These are phyloP conservation scores for Centroberyx gerrardi DNA, from an alignment of 2,797 vertebrate species.

Conservation along the genomic window DNA sequence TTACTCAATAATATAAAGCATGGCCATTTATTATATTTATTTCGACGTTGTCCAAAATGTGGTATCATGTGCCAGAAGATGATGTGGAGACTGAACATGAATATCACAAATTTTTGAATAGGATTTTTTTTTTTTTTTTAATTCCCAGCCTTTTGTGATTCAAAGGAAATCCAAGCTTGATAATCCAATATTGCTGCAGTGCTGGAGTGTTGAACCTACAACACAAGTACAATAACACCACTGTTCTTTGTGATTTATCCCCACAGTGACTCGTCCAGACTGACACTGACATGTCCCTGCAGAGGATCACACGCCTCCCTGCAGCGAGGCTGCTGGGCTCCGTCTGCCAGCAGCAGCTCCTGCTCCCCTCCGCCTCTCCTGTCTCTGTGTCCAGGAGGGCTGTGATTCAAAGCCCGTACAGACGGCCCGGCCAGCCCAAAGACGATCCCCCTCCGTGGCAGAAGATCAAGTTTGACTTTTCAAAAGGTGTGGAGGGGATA, in stretches of 20 bases:
- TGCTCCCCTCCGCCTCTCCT: constrained; percentile 33
- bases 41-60: no score
- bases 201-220: background rate
- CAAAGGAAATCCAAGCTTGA: background rate
- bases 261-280: constrained; percentile 45
- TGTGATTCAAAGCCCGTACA: constrained; percentile 77
- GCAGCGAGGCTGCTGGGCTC: constrained; percentile 55
- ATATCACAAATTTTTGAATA: no score
- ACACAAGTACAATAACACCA: background rate
- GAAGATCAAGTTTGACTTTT: constrained; percentile 83
- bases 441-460: constrained; percentile 82
- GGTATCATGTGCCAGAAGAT: no score
- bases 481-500: constrained; percentile 86
- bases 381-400: constrained; percentile 56
- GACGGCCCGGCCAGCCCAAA: constrained; percentile 85
- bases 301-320: constrained; percentile 53
- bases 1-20: background rate
- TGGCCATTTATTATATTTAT: no score
- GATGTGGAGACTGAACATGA: no score
- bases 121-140: background rate
- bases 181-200: background rate
- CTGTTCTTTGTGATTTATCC: constrained; percentile 16
- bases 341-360: constrained; percentile 41
- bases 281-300: constrained; percentile 62
- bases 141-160: background rate